These are phyloP conservation scores for Branchellion lobata DNA, from an alignment of 2,888 invertebrate species.

Conservation along the genomic window DNA sequence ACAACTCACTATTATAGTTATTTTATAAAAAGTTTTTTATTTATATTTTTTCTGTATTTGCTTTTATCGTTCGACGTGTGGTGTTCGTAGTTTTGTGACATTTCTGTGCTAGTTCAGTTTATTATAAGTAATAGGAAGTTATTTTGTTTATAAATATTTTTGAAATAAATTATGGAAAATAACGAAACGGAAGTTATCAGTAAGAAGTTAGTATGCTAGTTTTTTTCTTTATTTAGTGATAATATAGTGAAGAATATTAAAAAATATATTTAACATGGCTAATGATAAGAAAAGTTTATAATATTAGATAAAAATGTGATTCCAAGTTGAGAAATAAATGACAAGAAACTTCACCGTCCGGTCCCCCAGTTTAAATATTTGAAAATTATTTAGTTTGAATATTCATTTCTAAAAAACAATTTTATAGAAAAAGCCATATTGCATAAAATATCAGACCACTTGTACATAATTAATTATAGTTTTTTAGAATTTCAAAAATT, in stretches of 20 bases:
- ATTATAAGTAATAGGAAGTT: too few species aligned
- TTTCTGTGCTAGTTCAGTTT: too few species aligned
- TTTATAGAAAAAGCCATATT: too few species aligned
- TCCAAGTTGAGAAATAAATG: not conserved
- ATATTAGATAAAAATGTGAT: not conserved
- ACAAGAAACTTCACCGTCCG: not conserved
- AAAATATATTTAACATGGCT: too few species aligned
- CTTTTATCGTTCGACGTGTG: slow-evolving; percentile 11
- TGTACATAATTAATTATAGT: not conserved
- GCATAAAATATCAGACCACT: too few species aligned
- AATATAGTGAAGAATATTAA: too few species aligned
- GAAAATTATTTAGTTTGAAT: not conserved
- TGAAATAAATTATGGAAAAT: not conserved
- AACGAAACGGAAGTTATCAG: not conserved
- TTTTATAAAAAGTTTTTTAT: too few species aligned
- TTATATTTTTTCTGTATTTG: not conserved
- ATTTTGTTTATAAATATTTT: too few species aligned
- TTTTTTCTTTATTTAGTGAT: too few species aligned
- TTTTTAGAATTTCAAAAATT: too few species aligned
- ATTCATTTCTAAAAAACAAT: not conserved
- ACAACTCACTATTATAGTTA: too few species aligned
- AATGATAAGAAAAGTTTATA: not conserved
- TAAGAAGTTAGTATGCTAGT: not conserved
- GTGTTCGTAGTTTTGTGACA: not conserved
- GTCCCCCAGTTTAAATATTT: not conserved